Evolutionary conservation across 37 sponge, comb jelly and placozoan species (phyloP).

Genomic region (Petrosia ficiformis): DNA sequence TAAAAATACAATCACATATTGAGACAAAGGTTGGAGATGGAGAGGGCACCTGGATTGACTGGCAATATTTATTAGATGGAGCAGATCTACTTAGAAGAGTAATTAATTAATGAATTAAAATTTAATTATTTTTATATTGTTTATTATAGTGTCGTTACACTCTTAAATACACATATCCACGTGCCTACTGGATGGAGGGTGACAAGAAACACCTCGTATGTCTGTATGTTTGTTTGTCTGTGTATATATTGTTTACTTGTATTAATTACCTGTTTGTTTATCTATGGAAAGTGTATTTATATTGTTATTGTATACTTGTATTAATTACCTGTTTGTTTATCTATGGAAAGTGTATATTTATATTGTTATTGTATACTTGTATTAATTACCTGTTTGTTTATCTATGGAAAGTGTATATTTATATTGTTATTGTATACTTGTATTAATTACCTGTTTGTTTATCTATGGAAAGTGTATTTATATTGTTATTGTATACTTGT

Average conservation of each 20-base stretch:
- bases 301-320: background rate
- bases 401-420: too few species aligned
- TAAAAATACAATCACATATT: slow-evolving; percentile 54
- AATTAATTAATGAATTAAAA: background rate
- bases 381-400: too few species aligned
- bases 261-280: too few species aligned
- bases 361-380: too few species aligned
- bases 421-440: too few species aligned
- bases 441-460: too few species aligned
- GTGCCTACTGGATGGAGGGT: slow-evolving; percentile 77
- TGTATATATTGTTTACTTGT: background rate
- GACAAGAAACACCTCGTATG: slow-evolving; percentile 77
- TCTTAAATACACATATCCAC: slow-evolving; percentile 87
- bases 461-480: too few species aligned
- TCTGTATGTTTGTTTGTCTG: background rate
- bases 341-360: too few species aligned
- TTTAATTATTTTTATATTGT: background rate
- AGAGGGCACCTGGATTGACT: slow-evolving; percentile 89
- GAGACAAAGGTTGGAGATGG: slow-evolving; percentile 68
- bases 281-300: background rate
- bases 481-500: too few species aligned
- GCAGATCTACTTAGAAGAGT: slow-evolving; percentile 58
- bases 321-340: too few species aligned
- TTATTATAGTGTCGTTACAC: slow-evolving; percentile 78
- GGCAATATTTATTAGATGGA: slow-evolving; percentile 88